Evolutionary conservation across 2,888 invertebrate species (phyloP).

Genomic region (Sesia bembeciformis): DNA sequence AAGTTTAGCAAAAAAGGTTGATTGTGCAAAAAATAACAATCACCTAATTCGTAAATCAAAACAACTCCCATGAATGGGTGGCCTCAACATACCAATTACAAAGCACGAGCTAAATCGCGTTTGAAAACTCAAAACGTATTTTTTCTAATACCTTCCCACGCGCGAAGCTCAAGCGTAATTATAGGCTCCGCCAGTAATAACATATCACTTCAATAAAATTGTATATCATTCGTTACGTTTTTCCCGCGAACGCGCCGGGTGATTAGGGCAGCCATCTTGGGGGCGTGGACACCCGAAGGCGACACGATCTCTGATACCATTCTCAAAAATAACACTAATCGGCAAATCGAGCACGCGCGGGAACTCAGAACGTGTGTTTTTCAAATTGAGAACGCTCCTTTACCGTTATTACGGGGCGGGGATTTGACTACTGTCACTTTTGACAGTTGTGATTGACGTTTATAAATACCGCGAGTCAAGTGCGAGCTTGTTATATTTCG

Average conservation of each 20-base stretch:
- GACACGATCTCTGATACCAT: constrained; percentile 70
- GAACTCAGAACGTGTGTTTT: constrained; percentile 66
- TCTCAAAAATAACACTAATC: constrained; percentile 73
- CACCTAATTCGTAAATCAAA: constrained; percentile 18
- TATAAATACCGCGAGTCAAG: constrained; percentile 64
- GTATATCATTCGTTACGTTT: constrained; percentile 65
- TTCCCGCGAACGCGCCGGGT: constrained; percentile 61
- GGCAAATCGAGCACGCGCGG: constrained; percentile 67
- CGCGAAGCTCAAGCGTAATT: constrained; percentile 62
- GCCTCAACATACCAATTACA: constrained; percentile 47
- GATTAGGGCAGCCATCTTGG: constrained; percentile 73
- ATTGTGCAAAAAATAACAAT: constrained; percentile 15
- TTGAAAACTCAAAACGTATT: constrained; percentile 45
- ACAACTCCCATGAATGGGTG: constrained; percentile 37
- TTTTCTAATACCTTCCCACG: constrained; percentile 73
- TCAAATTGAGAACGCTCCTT: constrained; percentile 64
- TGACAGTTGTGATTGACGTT: constrained; percentile 71
- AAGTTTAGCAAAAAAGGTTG: no score
- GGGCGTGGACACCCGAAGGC: constrained; percentile 68
- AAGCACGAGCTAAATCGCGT: constrained; percentile 50
- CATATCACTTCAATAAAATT: constrained; percentile 72
- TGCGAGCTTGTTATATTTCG: constrained; percentile 52
- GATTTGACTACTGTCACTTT: constrained; percentile 69
- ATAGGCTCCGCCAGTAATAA: constrained; percentile 69
- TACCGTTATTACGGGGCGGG: constrained; percentile 59